Evolutionary conservation across 2,113 vertebrate genomes (phyloP), one percentile per base, ranked within the genome.

Genomic region (Dipodomys spectabilis): DNA sequence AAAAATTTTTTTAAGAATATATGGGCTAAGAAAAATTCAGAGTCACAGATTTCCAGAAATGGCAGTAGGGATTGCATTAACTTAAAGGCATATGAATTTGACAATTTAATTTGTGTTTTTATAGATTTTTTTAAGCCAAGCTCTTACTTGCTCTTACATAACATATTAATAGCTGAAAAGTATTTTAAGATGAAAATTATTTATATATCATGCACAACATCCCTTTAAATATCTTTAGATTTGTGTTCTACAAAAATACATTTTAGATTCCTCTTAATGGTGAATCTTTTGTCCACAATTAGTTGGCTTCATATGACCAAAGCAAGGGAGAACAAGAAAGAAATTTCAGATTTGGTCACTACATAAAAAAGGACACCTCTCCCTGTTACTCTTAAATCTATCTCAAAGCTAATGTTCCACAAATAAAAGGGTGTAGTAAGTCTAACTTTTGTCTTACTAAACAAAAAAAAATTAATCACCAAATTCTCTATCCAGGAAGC

Each of bases 111-210:
- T 85, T 94, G 95, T 92, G 93, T 96, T 86, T 77, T 90, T 62
- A 94, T 95, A 95, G 92, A 80, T 90, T 81, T 96, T 96, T 96
- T 96, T 96, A 97, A 96, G 78, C 27, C 57, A 85, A 90, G 35
- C 27, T 95, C 79, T 93, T 83, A 60, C 82, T 88, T 96, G 82
- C 85, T 91, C 62, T 97, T 95, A 91, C 18, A 90, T 96, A 96
- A 95, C 78, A 60, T 93, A 93, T 69, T 67, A 95, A 62, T 93
- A 94, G 69, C 65, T 86, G 82, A 75, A 91, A 86, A 74, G 91
- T 60, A 91, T 64, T 75, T 94, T 86, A 87, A 92, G 75, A 91
- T 93, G 82, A 75, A 96, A 95, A 82, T 85, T 60, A 72, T 45
- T 69, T 86, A 72, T 82, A 74, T 35, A 82, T 86, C 88, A 94